Percentiles rank a stretch among this genome's conserved stretches.
phyloP scores from a whole-genome alignment of 2,888 invertebrate species.

The Trichogramma evanescens region DNA sequence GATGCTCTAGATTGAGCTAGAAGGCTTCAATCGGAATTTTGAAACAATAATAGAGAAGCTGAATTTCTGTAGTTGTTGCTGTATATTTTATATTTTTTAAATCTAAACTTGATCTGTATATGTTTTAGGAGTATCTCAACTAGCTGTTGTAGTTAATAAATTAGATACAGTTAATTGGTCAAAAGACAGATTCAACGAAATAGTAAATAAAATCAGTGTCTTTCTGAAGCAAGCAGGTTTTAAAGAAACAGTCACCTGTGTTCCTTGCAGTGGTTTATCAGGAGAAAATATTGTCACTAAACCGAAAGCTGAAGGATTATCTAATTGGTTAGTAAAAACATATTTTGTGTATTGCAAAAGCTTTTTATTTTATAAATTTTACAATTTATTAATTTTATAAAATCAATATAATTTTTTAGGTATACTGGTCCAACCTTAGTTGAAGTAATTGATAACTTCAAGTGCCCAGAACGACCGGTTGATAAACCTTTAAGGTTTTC shows the following conservation, averaged over 20 bases:
- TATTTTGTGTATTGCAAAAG: background rate
- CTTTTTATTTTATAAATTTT: background rate
- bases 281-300: conserved; percentile 82
- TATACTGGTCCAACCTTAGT: conserved; percentile 81
- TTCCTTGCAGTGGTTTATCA: conserved; percentile 93
- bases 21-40: too few species aligned
- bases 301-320: conserved; percentile 58
- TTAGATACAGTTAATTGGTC: conserved; percentile 94
- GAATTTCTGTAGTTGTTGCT: background rate
- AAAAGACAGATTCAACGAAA: conserved; percentile 82
- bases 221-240: conserved; percentile 90
- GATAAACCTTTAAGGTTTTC: conserved; percentile 84
- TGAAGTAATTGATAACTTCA: conserved; percentile 80
- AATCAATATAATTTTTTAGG: conserved; percentile 43
- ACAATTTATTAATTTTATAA: conserved; percentile 3
- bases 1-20: too few species aligned
- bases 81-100: conserved; percentile 1
- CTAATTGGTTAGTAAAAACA: conserved; percentile 52
- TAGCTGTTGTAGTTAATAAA: conserved; percentile 95
- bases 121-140: conserved; percentile 80
- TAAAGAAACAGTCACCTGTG: conserved; percentile 81
- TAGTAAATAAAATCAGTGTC: conserved; percentile 69
- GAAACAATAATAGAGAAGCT: background rate
- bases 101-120: conserved; percentile 6
- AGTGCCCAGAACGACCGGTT: conserved; percentile 78